A percentile compares a stretch with the other conserved stretches of the same genome.
phyloP scores from a whole-genome alignment of 2,888 invertebrate species.

The Oligia fasciuncula region DNA sequence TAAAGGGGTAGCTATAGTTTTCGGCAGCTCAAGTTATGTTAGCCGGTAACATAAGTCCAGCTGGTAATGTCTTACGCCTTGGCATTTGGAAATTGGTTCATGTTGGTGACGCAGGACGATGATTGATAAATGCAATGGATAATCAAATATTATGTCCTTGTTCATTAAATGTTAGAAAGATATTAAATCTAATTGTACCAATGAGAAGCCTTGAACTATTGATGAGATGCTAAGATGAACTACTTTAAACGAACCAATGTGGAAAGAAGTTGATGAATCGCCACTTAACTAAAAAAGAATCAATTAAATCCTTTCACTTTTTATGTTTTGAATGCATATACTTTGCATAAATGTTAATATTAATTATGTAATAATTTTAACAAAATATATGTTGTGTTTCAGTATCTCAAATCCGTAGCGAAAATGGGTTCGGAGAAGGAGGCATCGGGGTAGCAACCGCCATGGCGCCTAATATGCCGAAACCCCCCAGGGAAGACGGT shows the following conservation, averaged over 20 bases:
- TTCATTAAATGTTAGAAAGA: constrained; percentile 62
- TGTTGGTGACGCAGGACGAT: constrained; percentile 66
- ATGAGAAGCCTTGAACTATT: constrained; percentile 47
- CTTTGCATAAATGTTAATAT: constrained; percentile 2
- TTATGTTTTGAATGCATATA: constrained; percentile 6
- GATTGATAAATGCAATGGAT: constrained; percentile 75
- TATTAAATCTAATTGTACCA: constrained; percentile 46
- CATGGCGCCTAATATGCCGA: no score
- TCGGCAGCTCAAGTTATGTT: constrained; percentile 68
- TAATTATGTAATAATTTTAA: not conserved
- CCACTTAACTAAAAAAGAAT: constrained; percentile 8
- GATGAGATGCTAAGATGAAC: constrained; percentile 42
- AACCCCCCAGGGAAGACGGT: no score
- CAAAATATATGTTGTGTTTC: not conserved
- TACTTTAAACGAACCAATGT: constrained; percentile 30
- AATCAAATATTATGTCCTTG: constrained; percentile 68
- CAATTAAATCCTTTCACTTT: constrained; percentile 45
- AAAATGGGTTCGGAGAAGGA: no score
- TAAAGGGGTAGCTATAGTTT: constrained; percentile 40
- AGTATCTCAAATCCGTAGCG: not conserved
- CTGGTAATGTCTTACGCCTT: constrained; percentile 79
- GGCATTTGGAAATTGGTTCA: constrained; percentile 81
- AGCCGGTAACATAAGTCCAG: constrained; percentile 73
- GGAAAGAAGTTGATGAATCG: constrained; percentile 36
- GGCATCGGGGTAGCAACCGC: no score